Percentiles rank a stretch among this genome's conserved stretches.
phyloP scores from a whole-genome alignment of 2,888 invertebrate species.

The Petrolisthes cinctipes region DNA sequence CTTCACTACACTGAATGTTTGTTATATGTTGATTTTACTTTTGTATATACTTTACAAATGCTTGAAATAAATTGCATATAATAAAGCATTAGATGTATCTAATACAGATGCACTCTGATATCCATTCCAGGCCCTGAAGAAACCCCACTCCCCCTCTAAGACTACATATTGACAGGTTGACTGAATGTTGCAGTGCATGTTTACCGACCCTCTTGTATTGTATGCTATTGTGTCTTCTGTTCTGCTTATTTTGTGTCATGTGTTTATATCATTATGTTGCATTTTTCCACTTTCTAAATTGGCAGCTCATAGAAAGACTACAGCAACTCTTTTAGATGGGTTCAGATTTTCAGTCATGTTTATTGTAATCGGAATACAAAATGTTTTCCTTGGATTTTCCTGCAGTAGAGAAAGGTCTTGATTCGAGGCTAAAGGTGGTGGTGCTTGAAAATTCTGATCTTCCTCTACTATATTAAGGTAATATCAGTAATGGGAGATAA shows the following conservation, averaged over 20 bases:
- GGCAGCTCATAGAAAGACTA: background rate
- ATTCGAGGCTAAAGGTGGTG: too few relatives aligned
- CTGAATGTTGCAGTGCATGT: constrained; percentile 1
- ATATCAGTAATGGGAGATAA: background rate
- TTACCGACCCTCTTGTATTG: background rate
- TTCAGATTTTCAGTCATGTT: too few relatives aligned
- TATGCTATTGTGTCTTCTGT: constrained; percentile 12
- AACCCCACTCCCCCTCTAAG: background rate
- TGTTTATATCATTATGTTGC: background rate
- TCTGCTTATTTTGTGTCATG: background rate
- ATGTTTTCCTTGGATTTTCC: too few relatives aligned
- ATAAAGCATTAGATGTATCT: background rate
- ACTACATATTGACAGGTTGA: constrained; percentile 34
- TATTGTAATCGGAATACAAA: too few relatives aligned
- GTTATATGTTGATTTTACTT: constrained; percentile 9
- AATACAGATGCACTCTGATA: constrained; percentile 10
- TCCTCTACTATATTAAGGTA: constrained; percentile 6
- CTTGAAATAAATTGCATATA: background rate
- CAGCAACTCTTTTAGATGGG: too few relatives aligned
- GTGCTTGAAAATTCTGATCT: background rate
- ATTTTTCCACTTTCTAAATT: background rate
- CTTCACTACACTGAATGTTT: constrained; percentile 33
- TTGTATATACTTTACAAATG: background rate
- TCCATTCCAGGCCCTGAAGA: constrained; percentile 32
- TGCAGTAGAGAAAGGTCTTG: too few relatives aligned